Evolutionary conservation across 2,797 vertebrate genomes (phyloP).

Genomic region (Pampus argenteus): DNA sequence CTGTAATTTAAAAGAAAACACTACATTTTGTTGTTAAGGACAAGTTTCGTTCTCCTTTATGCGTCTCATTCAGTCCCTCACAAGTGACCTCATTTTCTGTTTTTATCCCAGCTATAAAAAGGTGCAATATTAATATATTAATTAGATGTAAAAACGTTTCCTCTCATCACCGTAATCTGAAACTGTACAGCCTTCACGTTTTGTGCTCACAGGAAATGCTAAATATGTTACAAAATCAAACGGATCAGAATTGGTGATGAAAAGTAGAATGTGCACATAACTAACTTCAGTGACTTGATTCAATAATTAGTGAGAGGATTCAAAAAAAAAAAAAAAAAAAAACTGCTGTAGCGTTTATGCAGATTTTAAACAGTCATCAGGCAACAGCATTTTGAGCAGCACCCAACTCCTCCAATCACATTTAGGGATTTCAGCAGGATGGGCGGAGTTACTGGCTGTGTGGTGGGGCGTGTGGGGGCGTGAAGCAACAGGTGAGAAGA

Average conservation of each 20-base stretch:
- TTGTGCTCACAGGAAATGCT: background rate
- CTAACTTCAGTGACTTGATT: background rate
- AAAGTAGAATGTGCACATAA: conserved; percentile 5
- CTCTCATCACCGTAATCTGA: background rate
- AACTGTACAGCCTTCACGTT: background rate
- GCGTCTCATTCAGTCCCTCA: background rate
- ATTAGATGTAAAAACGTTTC: background rate
- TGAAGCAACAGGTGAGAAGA: background rate
- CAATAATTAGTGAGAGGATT: background rate
- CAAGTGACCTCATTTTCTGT: background rate
- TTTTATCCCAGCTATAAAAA: background rate
- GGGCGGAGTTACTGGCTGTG: background rate
- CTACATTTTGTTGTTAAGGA: background rate
- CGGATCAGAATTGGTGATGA: background rate
- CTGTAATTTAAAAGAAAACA: background rate
- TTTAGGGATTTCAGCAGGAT: conserved; percentile 35
- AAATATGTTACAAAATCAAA: background rate
- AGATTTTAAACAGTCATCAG: background rate
- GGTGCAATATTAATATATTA: background rate
- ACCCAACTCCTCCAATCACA: conserved; percentile 41
- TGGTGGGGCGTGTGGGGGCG: background rate
- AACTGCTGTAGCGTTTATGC: background rate
- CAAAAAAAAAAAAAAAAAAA: background rate
- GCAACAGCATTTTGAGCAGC: background rate
- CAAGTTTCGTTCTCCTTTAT: background rate